Conservation (phyloP, 2,797 vertebrate genomes). For the Hydrocynus forskahlii region DNA sequence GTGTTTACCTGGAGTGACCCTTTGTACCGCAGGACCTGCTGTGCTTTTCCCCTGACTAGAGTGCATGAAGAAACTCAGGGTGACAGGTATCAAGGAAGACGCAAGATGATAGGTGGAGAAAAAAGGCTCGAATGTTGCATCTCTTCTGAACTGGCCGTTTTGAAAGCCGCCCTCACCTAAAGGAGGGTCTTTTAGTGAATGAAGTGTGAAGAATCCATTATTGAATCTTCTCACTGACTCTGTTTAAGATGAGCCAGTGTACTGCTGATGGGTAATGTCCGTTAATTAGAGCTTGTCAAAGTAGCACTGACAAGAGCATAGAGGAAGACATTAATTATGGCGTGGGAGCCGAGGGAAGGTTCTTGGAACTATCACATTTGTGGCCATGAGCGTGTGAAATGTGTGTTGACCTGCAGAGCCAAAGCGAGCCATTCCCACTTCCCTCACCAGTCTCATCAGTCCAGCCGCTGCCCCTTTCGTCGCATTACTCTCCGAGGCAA, state of each 20-base stretch:
- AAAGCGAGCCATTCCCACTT: background rate
- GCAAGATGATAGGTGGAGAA: background rate
- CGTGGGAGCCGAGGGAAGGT: background rate
- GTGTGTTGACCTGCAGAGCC: background rate
- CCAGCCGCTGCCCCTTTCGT: background rate
- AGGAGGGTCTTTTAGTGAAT: background rate
- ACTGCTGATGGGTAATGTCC: background rate
- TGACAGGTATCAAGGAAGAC: conserved; percentile 48
- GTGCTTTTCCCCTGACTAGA: conserved; percentile 58
- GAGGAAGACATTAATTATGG: background rate
- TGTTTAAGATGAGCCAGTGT: conserved; percentile 19
- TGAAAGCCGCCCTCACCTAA: background rate
- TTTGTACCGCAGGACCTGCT: background rate
- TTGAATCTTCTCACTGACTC: background rate
- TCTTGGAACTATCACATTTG: background rate
- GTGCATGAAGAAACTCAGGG: conserved; percentile 44
- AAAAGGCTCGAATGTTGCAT: background rate
- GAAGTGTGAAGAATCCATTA: background rate
- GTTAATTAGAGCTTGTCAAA: background rate
- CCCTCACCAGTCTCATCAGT: conserved; percentile 5
- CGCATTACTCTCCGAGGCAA: background rate
- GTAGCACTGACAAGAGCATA: background rate
- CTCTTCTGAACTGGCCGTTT: background rate
- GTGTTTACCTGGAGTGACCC: background rate
- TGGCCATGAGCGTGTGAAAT: background rate